Evolutionary conservation across 2,113 vertebrate genomes (phyloP), one percentile per base, ranked within the genome.

Genomic region (Hippocampus mohnikei): DNA sequence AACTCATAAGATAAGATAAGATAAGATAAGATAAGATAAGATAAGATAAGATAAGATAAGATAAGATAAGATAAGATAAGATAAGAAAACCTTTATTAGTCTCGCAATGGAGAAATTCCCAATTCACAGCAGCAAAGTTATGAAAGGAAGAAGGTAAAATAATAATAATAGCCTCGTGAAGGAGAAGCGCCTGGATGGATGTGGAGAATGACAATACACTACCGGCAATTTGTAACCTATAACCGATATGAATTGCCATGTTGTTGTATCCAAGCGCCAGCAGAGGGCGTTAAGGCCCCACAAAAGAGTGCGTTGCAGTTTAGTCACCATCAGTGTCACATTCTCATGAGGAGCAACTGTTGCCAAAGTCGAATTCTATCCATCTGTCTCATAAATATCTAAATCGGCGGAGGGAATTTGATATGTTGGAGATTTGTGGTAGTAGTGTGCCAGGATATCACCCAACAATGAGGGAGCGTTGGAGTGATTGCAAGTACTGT

Each of bases 321-420:
- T 76, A 58, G n/a, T 67, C 72, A 60, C 76, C 70, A 70, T 66
- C 50, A 25, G 21, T 18, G 55, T 66, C 66, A 20, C 2, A 21
- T 85, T 78, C 85, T 85, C 56, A 50, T 79, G 76, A 83, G 69
- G 70, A 69, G 69, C 67, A 76, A 27, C 78, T 56, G 69, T 60
- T 84, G 81, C 86, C 83, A 82, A 65, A 86, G 82, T 89, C 78
- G 81, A 86, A 90, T 90, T 87, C 84, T 46, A 79, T 87, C 91
- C 89, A 90, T 91, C 91, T 92, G 91, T 90, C 86, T 84, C 76
- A 80, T 75, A 89, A 91, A 92, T 84, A 79, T 86, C 87, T 85
- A 86, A 89, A 91, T 90, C 88, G 87, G 83, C 75, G 75, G 69
- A 80, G 77, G 77, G 83, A 86, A 89, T 83, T 63, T 75, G 83